Base-by-base conservation (phyloP, 2,797 vertebrate species). In the Intellagama lesueurii region DNA sequence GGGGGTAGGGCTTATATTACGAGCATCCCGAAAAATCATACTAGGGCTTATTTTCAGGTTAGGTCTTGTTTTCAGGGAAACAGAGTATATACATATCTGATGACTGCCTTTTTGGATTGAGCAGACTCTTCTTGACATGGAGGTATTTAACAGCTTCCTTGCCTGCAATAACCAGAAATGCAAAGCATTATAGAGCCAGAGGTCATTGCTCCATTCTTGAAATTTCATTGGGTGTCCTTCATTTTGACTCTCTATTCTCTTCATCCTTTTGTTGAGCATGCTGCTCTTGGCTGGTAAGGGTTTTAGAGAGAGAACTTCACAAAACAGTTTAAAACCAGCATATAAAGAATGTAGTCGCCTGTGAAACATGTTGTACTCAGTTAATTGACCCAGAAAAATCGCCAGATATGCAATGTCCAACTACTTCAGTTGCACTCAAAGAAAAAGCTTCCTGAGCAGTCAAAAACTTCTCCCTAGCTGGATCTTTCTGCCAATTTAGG, bases 321-420 rank as follows among this genome's bases (percentile, higher is more conserved):
- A 85, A 76, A 75, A 70, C 72, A 30, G n/a, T 75, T 85, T 85
- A 16, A 40, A 40, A 64, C 44, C 72, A 40, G 30, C 69, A 32
- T 4, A 24, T 75, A 75, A 72, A 60, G 52, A 60, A 73, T 56
- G n/a, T 35, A 60, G n/a, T 35, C 35, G 22, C 47, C 44, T 3
- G 49, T 85, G n/a, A 85, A 85, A 85, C 11, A 49, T 32, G 32
- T 35, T 56, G 16, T 16, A 16, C 47, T 28, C 83, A 40, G 26
- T 60, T 85, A 85, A 72, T 26, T 40, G 70, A 28, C 32, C 49
- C 30, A n/a, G 90, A 86, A 85, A 77, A 89, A 60, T 73, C 44
- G 1, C 3, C 69, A 40, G 80, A 32, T 11, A 92, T 91, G 49
- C 86, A 88, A 40, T 64, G 76, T 70, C 66, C 35, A n/a, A 60